Percentiles rank a stretch among this genome's conserved stretches.
Evolutionary conservation across 2,113 vertebrate species (phyloP).

Genomic region (Dasyprocta punctata): DNA sequence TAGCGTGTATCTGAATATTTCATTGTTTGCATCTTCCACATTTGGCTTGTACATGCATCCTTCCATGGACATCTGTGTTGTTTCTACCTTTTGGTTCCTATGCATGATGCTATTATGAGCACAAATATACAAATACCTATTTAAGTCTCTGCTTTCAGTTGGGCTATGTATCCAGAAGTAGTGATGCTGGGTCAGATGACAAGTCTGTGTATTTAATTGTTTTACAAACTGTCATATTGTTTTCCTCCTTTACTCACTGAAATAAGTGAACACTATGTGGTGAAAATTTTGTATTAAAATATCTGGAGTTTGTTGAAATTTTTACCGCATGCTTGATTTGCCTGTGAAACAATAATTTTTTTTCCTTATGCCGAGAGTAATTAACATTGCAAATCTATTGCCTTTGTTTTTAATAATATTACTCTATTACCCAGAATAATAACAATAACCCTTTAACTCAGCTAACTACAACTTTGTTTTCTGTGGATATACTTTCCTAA

Average conservation of each 20-base stretch:
- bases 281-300: constrained; percentile 15
- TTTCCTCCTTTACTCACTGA: neutral
- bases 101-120: neutral
- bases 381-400: neutral
- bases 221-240: neutral
- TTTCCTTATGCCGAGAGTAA: neutral
- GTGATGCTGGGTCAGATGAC: neutral
- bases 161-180: neutral
- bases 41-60: neutral
- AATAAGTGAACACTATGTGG: neutral
- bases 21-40: neutral
- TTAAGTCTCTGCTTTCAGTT: neutral
- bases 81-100: neutral
- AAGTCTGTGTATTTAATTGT: neutral
- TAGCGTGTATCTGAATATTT: neutral
- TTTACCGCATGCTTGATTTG: neutral
- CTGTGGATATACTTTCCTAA: neutral
- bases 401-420: neutral
- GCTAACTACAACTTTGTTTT: constrained; percentile 10
- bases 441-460: neutral
- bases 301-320: neutral
- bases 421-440: neutral
- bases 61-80: neutral
- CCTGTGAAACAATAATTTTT: neutral
- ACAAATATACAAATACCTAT: neutral